Percentiles rank a stretch among this genome's conserved stretches.
These are phyloP conservation scores for Etheostoma perlongum DNA, from an alignment of 2,797 vertebrate genomes.

Conservation along the genomic window DNA sequence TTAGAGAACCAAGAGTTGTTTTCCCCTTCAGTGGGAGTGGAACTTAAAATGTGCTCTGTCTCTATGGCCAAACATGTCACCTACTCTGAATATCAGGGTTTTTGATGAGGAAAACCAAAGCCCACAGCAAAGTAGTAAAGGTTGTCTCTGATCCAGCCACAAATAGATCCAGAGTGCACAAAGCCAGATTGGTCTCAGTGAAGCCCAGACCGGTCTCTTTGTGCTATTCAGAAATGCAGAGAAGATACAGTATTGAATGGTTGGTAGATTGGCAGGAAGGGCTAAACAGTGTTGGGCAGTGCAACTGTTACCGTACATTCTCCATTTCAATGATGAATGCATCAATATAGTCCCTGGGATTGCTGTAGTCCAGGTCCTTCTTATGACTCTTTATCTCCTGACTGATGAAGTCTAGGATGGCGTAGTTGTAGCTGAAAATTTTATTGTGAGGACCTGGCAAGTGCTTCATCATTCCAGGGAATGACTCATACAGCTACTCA, in stretches of 20 bases:
- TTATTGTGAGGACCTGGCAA: constrained; percentile 79
- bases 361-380: constrained; percentile 76
- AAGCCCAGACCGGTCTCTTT: constrained; percentile 70
- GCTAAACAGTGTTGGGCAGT: no score
- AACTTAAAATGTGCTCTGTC: no score
- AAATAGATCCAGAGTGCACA: constrained; percentile 84
- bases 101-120: constrained; percentile 83
- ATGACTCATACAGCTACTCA: constrained; percentile 69
- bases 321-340: constrained; percentile 84
- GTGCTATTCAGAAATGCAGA: constrained; percentile 54
- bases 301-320: constrained; percentile 65
- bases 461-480: constrained; percentile 74
- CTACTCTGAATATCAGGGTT: constrained; percentile 88
- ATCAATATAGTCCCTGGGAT: constrained; percentile 82
- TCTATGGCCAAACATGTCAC: not conserved
- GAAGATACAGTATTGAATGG: not conserved
- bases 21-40: no score
- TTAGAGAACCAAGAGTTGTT: no score
- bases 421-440: constrained; percentile 54
- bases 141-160: constrained; percentile 89
- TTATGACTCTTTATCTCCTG: constrained; percentile 78
- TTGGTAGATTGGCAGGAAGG: not conserved
- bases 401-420: constrained; percentile 71
- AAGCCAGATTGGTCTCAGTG: constrained; percentile 79
- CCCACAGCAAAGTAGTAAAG: constrained; percentile 87